Evolutionary conservation across 2,797 vertebrate species (phyloP), one percentile per base, ranked within the genome.

Genomic region (Clarias laeviceps): DNA sequence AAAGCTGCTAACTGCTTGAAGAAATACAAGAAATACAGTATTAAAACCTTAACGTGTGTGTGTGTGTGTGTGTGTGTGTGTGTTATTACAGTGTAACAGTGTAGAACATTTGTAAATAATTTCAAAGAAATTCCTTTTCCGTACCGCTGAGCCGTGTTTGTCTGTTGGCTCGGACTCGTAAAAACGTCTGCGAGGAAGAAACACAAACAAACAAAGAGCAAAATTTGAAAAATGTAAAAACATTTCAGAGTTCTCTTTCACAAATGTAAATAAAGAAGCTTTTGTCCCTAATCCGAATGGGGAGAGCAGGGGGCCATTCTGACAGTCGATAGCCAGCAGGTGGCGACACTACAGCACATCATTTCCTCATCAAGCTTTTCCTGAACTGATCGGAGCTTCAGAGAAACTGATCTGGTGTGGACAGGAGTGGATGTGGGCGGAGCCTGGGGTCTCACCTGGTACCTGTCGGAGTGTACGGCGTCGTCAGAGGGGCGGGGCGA

Each of bases 71-170:
- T 74, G 45, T 74, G 45, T 56, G 45, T 54, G 45, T 69, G 20
- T 15, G 3, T 24, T 15, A 29, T 29, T 1, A 29, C 34, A 12
- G 69, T 54, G 70, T 50, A 27, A 6, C 5, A 24, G 14, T 50
- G 45, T 32, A 29, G 17, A 3, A 32, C 15, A 27, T 54, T 27
- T 50, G 40, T 50, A 76, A 76, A 76, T 3, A 4, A 29, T 32
- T 57, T 59, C 7, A 0, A 4, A 34, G 5, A 14, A 24, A 37
- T 15, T 8, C 15, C 32, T 2, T 79, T 45, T 77, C 93, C 97
- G 88, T 95, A 99, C 98, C 98, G 90, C 98, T 98, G 89, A 99
- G 95, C 91, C 98, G 93, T 32, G 98, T 98, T 93, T 99, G 98
- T 94, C 98, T 96, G 94, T 99, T 99, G 91, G 98, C 95, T 89